Evolutionary conservation across 2,113 vertebrate genomes (phyloP).

Genomic region (Gadus macrocephalus): DNA sequence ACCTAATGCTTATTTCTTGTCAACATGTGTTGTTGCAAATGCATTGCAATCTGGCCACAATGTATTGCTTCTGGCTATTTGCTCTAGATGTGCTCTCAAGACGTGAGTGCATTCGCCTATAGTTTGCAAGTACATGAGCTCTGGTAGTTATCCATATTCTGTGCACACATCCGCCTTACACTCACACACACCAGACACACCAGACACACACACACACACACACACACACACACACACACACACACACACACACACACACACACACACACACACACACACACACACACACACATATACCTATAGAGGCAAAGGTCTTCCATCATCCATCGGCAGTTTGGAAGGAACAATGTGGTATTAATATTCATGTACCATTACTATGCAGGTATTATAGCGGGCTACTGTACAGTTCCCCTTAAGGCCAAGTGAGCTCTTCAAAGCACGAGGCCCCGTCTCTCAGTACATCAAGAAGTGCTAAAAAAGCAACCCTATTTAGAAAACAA

Average conservation of each 20-base stretch:
- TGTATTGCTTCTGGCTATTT: constrained; percentile 14
- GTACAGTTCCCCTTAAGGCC: constrained; percentile 51
- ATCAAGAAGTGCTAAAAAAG: constrained; percentile 53
- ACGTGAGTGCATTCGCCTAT: constrained; percentile 13
- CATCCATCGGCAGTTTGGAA: constrained; percentile 39
- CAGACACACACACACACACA: neutral
- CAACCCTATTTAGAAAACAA: constrained; percentile 28
- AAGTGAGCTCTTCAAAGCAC: constrained; percentile 56
- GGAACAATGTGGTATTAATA: constrained; percentile 49
- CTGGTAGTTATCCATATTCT: constrained; percentile 12
- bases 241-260: neutral
- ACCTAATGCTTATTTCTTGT: neutral
- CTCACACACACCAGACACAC: neutral
- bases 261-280: neutral
- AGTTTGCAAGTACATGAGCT: neutral
- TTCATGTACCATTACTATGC: constrained; percentile 59
- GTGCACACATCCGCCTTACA: neutral
- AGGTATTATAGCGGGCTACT: constrained; percentile 31
- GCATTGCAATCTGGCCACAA: constrained; percentile 1
- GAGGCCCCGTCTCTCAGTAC: constrained; percentile 38
- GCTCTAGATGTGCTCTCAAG: constrained; percentile 1
- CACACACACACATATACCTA: constrained; percentile 15
- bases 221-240: neutral
- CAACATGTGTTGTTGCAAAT: no score
- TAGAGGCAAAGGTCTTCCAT: constrained; percentile 40